Conservation (phyloP, 2,113 vertebrate species). For the Chlorocebus sabaeus region DNA sequence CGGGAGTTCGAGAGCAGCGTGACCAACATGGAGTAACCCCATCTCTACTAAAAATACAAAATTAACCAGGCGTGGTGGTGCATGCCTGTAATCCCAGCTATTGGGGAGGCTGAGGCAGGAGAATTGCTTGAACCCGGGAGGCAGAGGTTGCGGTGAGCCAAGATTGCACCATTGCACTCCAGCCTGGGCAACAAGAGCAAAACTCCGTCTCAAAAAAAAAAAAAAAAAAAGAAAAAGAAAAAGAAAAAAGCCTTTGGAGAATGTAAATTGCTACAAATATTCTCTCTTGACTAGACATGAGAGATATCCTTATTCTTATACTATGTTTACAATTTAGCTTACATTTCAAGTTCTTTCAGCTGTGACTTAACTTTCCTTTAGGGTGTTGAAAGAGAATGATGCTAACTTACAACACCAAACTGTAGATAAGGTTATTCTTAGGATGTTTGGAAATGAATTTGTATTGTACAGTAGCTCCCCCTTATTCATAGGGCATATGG, state of each 20-base stretch:
- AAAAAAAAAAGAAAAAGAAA: neutral
- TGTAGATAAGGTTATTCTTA: neutral
- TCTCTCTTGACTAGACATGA: neutral
- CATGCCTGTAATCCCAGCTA: no score
- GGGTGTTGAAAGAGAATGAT: neutral
- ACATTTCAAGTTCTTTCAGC: neutral
- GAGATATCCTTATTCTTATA: neutral
- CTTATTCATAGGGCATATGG: no score
- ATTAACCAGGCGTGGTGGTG: no score
- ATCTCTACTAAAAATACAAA: no score
- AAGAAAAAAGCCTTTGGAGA: neutral
- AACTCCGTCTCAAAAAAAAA: no score
- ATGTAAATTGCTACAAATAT: neutral
- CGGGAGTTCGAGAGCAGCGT: no score
- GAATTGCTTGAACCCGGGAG: no score
- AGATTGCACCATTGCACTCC: no score
- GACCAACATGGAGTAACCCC: no score
- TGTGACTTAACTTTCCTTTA: neutral
- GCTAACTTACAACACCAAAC: neutral
- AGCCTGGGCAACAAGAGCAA: no score
- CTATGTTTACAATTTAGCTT: neutral
- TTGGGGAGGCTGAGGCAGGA: no score
- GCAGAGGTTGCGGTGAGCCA: no score
- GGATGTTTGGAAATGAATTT: neutral
- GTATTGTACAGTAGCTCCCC: neutral